These are phyloP conservation scores for Octodonta nipae DNA, from an alignment of 2,888 invertebrate genomes.

Conservation along the genomic window DNA sequence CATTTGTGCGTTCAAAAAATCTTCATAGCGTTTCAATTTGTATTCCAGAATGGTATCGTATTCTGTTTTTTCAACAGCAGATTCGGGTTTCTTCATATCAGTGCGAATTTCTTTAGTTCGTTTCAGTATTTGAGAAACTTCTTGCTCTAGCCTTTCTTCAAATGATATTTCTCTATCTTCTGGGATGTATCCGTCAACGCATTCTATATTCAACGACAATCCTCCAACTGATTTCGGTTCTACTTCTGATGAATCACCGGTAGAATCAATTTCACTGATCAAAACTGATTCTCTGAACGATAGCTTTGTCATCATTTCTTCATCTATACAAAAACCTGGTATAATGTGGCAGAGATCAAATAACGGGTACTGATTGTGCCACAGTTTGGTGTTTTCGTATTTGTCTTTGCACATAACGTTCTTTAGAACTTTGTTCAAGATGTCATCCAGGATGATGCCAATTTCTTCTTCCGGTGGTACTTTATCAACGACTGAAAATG, in stretches of 20 bases:
- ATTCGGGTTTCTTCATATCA: no score
- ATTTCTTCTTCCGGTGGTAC: slow-evolving; percentile 7
- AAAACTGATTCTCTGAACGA: slow-evolving; percentile 44
- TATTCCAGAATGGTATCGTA: slow-evolving; percentile 15
- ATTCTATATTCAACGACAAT: slow-evolving; percentile 37
- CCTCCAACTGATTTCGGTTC: slow-evolving; percentile 27
- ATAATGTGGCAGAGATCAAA: slow-evolving; percentile 22
- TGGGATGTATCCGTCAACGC: slow-evolving; percentile 26
- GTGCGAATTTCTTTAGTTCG: no score
- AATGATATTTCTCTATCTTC: neutral
- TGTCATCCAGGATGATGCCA: slow-evolving; percentile 19
- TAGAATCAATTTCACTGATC: slow-evolving; percentile 39
- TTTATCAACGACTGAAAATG: no score
- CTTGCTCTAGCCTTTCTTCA: slow-evolving; percentile 11
- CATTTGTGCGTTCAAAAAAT: slow-evolving; percentile 20
- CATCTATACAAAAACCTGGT: slow-evolving; percentile 35
- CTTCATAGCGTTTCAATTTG: slow-evolving; percentile 22
- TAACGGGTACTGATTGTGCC: slow-evolving; percentile 26
- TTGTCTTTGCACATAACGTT: slow-evolving; percentile 20
- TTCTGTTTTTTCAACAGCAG: no score
- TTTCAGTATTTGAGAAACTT: slow-evolving; percentile 13
- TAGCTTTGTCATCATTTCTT: slow-evolving; percentile 37
- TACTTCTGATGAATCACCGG: slow-evolving; percentile 10
- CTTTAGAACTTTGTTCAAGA: slow-evolving; percentile 22
- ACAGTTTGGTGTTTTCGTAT: slow-evolving; percentile 18